Percentiles rank a stretch among this genome's conserved stretches.
phyloP scores from a whole-genome alignment of 2,113 vertebrate genomes.

The Perca fluviatilis region DNA sequence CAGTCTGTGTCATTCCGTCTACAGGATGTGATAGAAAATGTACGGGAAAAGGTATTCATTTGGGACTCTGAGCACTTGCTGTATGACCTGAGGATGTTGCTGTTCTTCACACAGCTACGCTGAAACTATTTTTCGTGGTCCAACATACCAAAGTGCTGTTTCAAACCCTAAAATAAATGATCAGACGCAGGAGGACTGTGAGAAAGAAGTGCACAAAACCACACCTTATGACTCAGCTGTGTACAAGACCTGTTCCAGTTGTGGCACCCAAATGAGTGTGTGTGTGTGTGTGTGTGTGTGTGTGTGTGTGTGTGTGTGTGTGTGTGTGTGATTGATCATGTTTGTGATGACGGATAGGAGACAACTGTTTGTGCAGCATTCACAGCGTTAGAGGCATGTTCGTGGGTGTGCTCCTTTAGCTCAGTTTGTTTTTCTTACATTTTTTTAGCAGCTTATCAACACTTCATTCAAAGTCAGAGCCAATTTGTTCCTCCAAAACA shows the following conservation, averaged over 20 bases:
- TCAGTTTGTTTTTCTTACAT: too few relatives aligned
- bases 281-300: background rate
- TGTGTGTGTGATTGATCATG: too few relatives aligned
- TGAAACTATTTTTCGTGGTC: background rate
- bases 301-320: background rate
- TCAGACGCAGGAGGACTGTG: background rate
- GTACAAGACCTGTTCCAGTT: background rate
- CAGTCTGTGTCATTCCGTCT: too few relatives aligned
- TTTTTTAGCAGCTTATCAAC: too few relatives aligned
- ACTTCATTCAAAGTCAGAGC: too few relatives aligned
- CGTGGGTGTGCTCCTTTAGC: too few relatives aligned
- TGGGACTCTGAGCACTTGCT: background rate
- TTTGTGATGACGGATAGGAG: too few relatives aligned
- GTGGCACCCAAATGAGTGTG: conserved; percentile 1
- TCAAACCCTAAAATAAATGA: background rate
- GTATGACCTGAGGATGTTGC: background rate
- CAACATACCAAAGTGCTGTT: conserved; percentile 3
- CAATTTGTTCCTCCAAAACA: too few relatives aligned
- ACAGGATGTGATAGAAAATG: too few relatives aligned
- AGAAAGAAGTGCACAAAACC: background rate
- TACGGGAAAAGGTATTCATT: too few relatives aligned
- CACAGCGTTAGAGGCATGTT: too few relatives aligned
- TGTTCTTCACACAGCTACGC: background rate
- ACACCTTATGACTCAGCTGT: conserved; percentile 35
- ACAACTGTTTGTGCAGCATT: too few relatives aligned